A percentile compares a stretch with the other conserved stretches of the same genome.
These are phyloP conservation scores for Liodrosophila aerea DNA, from an alignment of 2,888 invertebrate genomes.

Conservation along the genomic window DNA sequence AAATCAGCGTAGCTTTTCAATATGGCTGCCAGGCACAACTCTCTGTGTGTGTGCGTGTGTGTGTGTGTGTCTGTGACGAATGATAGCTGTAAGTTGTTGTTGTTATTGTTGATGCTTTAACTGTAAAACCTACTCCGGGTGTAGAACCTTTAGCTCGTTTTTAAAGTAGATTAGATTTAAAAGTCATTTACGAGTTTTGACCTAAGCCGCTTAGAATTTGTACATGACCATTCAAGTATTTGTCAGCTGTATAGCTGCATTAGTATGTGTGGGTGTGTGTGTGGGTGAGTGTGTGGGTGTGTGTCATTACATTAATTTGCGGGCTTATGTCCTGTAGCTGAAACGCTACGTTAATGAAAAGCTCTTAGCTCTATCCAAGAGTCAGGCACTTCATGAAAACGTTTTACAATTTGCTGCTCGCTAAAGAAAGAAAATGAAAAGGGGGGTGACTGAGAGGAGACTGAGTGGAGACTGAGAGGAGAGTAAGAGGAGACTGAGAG, in stretches of 20 bases:
- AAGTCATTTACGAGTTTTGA: conserved; percentile 70
- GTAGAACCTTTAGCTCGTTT: conserved; percentile 3
- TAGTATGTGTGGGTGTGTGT: conserved; percentile 11
- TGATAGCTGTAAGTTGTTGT: conserved; percentile 45
- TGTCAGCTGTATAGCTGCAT: conserved; percentile 11
- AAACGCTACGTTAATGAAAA: conserved; percentile 51
- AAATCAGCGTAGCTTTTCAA: conserved; percentile 67
- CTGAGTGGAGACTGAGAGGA: background rate
- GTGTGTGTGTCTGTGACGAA: conserved; percentile 45
- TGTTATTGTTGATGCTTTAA: background rate
- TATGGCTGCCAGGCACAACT: conserved; percentile 31
- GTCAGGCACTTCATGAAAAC: conserved; percentile 56
- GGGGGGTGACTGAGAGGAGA: conserved; percentile 4
- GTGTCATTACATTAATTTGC: conserved; percentile 67
- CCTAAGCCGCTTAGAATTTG: conserved; percentile 66
- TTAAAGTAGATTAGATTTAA: conserved; percentile 68
- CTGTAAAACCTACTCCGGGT: too few species aligned
- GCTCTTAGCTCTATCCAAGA: conserved; percentile 31
- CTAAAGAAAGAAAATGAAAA: conserved; percentile 9
- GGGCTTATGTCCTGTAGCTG: conserved; percentile 47
- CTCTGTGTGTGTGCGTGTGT: conserved; percentile 6
- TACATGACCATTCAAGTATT: conserved; percentile 29
- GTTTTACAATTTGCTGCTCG: conserved; percentile 41
- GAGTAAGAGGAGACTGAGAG: background rate
- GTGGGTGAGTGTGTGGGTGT: conserved; percentile 13